These are phyloP conservation scores for Cyrtorhinus lividipennis DNA, from an alignment of 1,140 invertebrate genomes.

Conservation along the genomic window DNA sequence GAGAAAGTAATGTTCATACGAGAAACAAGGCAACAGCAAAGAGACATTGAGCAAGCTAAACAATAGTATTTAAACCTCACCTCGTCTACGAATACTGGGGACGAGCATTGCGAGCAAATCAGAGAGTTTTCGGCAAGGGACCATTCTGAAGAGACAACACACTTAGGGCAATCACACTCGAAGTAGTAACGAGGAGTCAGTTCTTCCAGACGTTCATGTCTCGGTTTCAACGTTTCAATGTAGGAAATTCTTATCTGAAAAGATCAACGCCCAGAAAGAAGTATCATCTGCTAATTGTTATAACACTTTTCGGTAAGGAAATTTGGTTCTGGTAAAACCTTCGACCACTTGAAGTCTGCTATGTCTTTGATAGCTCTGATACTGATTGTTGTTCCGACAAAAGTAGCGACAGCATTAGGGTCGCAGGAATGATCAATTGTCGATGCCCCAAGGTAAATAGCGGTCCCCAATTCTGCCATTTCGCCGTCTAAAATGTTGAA, in stretches of 20 bases:
- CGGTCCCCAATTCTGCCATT: constrained; percentile 65
- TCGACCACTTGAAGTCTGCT: constrained; percentile 48
- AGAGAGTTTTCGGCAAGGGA: constrained; percentile 17
- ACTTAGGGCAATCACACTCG: constrained; percentile 61
- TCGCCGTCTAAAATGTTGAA: constrained; percentile 70
- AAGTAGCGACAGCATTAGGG: constrained; percentile 72
- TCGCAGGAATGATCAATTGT: constrained; percentile 79
- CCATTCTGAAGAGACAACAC: constrained; percentile 34
- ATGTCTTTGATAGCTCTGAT: constrained; percentile 57
- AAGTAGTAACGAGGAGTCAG: constrained; percentile 69
- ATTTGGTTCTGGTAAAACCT: constrained; percentile 31
- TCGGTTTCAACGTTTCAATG: constrained; percentile 59
- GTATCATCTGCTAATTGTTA: no score
- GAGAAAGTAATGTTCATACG: no score
- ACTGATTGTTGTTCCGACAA: constrained; percentile 60
- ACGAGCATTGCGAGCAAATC: not conserved
- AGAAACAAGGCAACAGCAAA: no score
- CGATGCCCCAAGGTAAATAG: constrained; percentile 71
- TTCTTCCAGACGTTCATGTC: constrained; percentile 47
- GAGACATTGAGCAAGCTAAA: no score
- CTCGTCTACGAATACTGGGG: not conserved
- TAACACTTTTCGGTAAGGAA: not conserved
- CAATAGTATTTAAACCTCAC: no score
- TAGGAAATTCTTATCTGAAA: constrained; percentile 64
- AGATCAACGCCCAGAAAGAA: no score